Conservation (phyloP, 2,113 vertebrate genomes). For the Cervus canadensis region DNA sequence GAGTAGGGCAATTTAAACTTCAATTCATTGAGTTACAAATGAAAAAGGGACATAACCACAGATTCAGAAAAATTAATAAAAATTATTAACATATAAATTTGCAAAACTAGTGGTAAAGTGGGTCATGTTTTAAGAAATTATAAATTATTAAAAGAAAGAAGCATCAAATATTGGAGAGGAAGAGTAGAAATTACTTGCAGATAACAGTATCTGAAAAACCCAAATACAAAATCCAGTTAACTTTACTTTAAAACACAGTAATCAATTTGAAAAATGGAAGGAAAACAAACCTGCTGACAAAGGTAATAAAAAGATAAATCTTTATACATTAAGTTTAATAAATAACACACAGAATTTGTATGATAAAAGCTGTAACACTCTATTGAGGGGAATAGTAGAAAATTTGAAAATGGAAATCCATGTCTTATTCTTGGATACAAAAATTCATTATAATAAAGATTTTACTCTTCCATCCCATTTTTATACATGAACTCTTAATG, state of each 20-base stretch:
- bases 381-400: not conserved
- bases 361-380: not conserved
- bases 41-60: slow-evolving; percentile 9
- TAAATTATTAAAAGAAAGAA: not conserved
- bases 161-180: not conserved
- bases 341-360: not conserved
- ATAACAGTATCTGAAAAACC: not conserved
- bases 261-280: not conserved
- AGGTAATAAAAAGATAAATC: not conserved
- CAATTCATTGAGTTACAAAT: not conserved
- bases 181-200: slow-evolving; percentile 15
- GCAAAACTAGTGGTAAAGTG: not conserved
- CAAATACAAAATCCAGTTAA: not conserved
- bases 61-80: not conserved
- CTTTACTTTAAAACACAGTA: not conserved
- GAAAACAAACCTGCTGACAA: not conserved
- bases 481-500: not conserved
- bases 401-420: not conserved
- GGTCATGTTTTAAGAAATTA: not conserved
- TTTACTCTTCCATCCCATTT: not conserved
- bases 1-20: not conserved
- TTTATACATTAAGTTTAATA: not conserved
- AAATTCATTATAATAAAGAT: not conserved
- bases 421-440: not conserved
- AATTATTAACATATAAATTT: slow-evolving; percentile 1